Evolutionary conservation across 2,797 vertebrate species (phyloP), one percentile per base, ranked within the genome.

Genomic region (Liasis olivaceus): DNA sequence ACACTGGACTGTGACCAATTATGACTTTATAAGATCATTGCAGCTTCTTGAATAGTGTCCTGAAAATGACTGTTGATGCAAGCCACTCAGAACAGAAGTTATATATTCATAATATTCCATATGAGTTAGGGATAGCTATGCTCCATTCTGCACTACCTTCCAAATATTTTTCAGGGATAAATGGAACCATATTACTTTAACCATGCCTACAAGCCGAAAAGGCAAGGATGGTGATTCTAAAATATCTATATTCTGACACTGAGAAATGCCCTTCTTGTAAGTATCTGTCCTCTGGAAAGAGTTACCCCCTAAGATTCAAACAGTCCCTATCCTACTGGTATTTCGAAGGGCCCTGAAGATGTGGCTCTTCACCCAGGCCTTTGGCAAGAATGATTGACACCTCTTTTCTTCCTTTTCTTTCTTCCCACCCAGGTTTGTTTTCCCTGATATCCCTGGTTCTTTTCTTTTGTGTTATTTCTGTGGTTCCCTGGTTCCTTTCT

Each of bases 1-100:
- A 69, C 15, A 8, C 56, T 86, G 81, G 84, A 66, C 60, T 90
- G 42, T 86, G 90, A 90, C 77, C 59, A 77, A 51, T 90, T 90
- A 85, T 62, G 77, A 86, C 20, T 91, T 66, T 56, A 91, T 28
- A 69, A 58, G 81, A 64, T 91, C 31, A 69, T 36, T 63, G 63
- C 63, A 86, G 51, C 51, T 87, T 85, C 51, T 87, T 87, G 90
- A 64, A 69, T 66, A 36, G n/a, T 12, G 6, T 17, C 62, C 62
- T 66, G 51, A 69, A 66, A 63, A 31, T 28, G 26, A 58, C 36
- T 91, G 31, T 36, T 28, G 22, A 64, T 69, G 84, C 62, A 91
- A 87, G 86, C 62, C 89, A 60, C 28, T 84, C 36, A 85, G 42
- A 56, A 28, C 12, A 89, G 22, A 31, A 89, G 13, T 8, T 72